Base-by-base conservation (phyloP, 2,797 vertebrate genomes). In the Diceros bicornis region DNA sequence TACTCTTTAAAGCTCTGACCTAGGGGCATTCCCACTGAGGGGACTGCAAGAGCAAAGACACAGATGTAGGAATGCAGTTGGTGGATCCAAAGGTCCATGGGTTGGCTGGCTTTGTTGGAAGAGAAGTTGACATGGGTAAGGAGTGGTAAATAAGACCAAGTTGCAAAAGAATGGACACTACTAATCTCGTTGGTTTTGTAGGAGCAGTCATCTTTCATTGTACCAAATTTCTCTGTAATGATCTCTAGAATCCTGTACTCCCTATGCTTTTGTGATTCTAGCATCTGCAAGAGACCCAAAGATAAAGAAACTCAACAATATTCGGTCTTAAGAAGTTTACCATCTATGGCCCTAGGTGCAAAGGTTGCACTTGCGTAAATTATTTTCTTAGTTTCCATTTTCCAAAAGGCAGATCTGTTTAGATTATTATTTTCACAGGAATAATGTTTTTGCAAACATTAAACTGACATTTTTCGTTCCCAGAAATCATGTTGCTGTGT, bases 391-490 rank as follows among this genome's bases (percentile, higher is more conserved):
- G 12, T 8, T 89, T 78, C 18, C 10, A 29, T 21, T 75, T 85
- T 91, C 50, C 50, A 47, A 79, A 89, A 87, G 8, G 52, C 44
- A 91, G 59, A 27, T 37, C n/a, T 61, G 61, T 52, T 41, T 41
- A 89, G 69, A 68, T 61, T 55, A 83, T 81, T 83, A n/a, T 96
- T 92, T 72, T 96, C 66, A 91, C 0, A 81, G 69, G 25, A 94
- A 84, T 64, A 92, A 93, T 82, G 82, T 77, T 96, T 94, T 89
- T 93, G 13, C 11, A 57, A 83, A 90, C 61, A 92, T 29, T 96
- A 88, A 96, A 27, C 47, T 79, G 77, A 86, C 37, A 12, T 81
- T 93, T 97, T 96, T 97, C 32, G 78, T 74, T 78, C 37, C 34
- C 57, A 91, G 92, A 97, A 94, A 85, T 91, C 57, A 71, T 32